A percentile compares a stretch with the other conserved stretches of the same genome.
These are phyloP conservation scores for Rhea americana DNA, from an alignment of 2,113 vertebrate genomes.

Conservation along the genomic window DNA sequence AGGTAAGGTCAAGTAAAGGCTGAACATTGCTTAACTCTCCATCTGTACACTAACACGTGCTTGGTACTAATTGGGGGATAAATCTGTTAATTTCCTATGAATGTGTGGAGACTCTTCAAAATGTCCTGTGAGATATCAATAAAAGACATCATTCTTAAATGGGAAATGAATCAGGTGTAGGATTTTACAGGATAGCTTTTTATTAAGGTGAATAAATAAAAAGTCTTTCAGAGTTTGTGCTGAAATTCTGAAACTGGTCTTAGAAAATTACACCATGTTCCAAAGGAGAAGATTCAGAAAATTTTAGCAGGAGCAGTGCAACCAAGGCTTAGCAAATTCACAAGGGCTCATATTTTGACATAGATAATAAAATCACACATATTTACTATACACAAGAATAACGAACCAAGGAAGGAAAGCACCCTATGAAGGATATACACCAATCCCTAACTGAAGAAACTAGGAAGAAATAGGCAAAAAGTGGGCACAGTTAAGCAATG, in stretches of 20 bases:
- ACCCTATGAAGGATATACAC: background rate
- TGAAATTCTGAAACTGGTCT: background rate
- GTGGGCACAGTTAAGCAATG: background rate
- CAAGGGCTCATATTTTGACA: background rate
- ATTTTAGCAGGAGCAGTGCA: background rate
- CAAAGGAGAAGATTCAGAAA: background rate
- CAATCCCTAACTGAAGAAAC: background rate
- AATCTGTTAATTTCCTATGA: background rate
- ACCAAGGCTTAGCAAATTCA: background rate
- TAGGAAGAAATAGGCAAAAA: background rate
- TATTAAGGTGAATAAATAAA: background rate
- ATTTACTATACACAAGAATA: background rate
- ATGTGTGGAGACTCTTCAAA: background rate
- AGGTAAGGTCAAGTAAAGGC: background rate
- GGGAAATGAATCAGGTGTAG: background rate
- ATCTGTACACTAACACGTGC: background rate
- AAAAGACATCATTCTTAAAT: background rate
- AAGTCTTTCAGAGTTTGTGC: background rate
- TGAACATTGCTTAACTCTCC: background rate
- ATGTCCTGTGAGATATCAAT: background rate
- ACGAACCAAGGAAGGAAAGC: background rate
- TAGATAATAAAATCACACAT: rapidly evolving
- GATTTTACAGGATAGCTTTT: background rate
- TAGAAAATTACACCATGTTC: background rate
- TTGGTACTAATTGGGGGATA: background rate